Conservation (phyloP, 2,888 invertebrate species). For the Miltochrista miniata region DNA sequence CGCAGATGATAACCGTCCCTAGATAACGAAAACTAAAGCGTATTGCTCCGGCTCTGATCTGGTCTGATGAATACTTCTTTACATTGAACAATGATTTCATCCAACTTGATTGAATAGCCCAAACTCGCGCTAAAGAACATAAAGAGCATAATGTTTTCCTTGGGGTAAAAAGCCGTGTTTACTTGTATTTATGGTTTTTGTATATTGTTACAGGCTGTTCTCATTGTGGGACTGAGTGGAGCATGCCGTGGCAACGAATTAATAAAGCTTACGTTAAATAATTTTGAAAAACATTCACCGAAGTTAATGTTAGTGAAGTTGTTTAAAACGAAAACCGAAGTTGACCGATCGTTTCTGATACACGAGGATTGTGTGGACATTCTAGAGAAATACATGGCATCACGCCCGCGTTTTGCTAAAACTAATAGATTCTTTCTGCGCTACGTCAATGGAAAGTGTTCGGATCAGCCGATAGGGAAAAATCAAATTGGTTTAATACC, state of each 20-base stretch:
- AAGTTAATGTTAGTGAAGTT: neutral
- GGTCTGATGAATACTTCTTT: no score
- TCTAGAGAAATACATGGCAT: neutral
- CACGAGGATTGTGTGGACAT: neutral
- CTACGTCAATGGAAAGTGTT: neutral
- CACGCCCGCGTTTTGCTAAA: neutral
- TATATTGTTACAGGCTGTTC: neutral
- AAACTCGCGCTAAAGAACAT: no score
- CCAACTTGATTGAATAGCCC: no score
- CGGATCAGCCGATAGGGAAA: neutral
- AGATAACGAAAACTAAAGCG: no score
- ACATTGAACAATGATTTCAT: no score
- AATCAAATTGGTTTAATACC: neutral
- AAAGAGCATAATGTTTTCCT: no score
- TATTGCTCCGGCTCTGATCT: no score
- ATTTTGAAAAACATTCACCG: neutral
- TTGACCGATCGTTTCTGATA: neutral
- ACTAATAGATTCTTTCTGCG: neutral
- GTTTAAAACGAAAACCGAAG: neutral
- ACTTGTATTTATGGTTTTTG: no score
- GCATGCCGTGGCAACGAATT: neutral
- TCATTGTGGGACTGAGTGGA: neutral
- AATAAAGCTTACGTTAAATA: neutral
- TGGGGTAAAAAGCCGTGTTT: no score
- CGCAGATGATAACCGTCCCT: no score